These are phyloP conservation scores for Natrix natrix DNA, from an alignment of 2,797 vertebrate genomes.

Conservation along the genomic window DNA sequence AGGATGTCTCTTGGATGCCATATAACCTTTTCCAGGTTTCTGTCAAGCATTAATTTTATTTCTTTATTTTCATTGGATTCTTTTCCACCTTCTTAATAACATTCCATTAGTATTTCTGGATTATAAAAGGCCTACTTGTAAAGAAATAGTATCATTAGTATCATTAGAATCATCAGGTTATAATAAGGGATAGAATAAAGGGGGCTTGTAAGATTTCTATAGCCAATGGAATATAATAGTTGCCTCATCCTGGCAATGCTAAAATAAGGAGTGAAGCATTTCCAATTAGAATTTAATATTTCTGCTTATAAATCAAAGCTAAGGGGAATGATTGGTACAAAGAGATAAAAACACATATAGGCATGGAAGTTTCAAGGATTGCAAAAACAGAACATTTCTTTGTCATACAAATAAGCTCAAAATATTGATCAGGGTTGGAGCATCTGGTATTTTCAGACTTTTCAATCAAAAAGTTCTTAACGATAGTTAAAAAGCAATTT, in stretches of 20 bases:
- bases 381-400: neutral
- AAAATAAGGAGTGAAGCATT: slow-evolving; percentile 37
- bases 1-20: neutral
- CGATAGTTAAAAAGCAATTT: neutral
- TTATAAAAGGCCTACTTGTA: slow-evolving; percentile 54
- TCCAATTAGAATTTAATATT: slow-evolving; percentile 46
- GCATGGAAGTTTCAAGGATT: neutral
- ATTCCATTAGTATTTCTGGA: slow-evolving; percentile 44
- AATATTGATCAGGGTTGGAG: neutral
- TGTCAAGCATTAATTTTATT: slow-evolving; percentile 27
- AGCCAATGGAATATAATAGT: slow-evolving; percentile 49
- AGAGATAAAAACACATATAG: neutral
- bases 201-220: slow-evolving; percentile 56
- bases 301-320: slow-evolving; percentile 33
- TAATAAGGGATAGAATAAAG: slow-evolving; percentile 41
- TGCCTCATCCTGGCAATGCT: slow-evolving; percentile 49
- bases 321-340: neutral
- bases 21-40: slow-evolving; percentile 23
- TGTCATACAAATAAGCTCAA: too few species aligned
- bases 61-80: slow-evolving; percentile 42
- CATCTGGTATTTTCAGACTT: neutral
- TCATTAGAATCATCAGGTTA: slow-evolving; percentile 48
- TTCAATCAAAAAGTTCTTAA: neutral
- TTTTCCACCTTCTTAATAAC: slow-evolving; percentile 45
- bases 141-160: slow-evolving; percentile 46